Base-by-base conservation (phyloP, 2,113 vertebrate species). In the Ameiurus melas region DNA sequence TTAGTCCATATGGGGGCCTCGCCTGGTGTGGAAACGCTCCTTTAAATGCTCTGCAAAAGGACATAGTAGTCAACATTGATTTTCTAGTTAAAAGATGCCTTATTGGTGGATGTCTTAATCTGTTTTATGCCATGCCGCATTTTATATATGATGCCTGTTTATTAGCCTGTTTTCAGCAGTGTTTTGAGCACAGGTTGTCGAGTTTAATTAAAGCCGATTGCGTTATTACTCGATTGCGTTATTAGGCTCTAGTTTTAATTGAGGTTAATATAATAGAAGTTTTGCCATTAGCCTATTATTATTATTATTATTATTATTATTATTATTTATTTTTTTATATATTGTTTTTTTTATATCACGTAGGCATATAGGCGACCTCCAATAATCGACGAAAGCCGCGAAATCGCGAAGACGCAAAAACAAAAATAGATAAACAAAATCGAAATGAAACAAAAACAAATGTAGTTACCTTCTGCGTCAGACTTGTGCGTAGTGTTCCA, bases 21-120 rank as follows among this genome's bases (percentile, higher is more conserved):
- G 93, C 89, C 91, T 93, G 92, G 91, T 90, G 94, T 94, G 92
- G 93, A 95, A 93, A 90, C 93, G 91, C 91, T 90, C 91, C 92
- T 90, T 90, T 84, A 92, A 91, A 88, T 77, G 85, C 87, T 88
- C 94, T 95, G 94, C 90, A 91, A 94, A 92, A 94, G 91, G 90
- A 93, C 88, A 93, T 86, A 89, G 88, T 90, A 81, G 78, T 92
- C 88, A 91, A 83, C 86, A 91, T 91, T 84, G 90, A 75, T 43
- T 86, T 66, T 81, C 79, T 85, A 81, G 47, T 89, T 86, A 82
- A 86, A 81, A 83, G 16, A 57, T 62, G 6, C 33, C 2, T 64
- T 70, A 81, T 85, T 19, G 62, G 33, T 73, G 89, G 25, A 33
- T 55, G 51, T 55, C 47, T 55, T 80, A 12, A 78, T 85, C 14